phyloP scores from a whole-genome alignment of 2,888 invertebrate species.

The Abscondita cerata region DNA sequence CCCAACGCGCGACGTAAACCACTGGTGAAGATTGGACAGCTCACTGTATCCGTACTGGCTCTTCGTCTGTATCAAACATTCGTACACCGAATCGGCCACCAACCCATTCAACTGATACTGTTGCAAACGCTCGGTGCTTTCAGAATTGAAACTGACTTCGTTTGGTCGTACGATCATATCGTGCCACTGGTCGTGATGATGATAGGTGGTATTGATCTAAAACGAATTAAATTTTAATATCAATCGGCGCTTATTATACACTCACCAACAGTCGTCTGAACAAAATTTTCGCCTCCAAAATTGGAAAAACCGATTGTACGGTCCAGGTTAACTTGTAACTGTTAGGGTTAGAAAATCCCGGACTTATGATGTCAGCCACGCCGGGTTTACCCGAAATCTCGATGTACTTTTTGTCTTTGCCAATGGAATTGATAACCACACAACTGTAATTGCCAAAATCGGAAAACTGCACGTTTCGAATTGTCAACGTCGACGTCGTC shows the following conservation, averaged over 20 bases:
- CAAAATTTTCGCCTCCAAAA: constrained; percentile 69
- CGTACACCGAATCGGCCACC: constrained; percentile 63
- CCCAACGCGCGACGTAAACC: constrained; percentile 59
- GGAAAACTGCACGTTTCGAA: constrained; percentile 65
- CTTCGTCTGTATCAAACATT: constrained; percentile 64
- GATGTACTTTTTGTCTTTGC: constrained; percentile 62
- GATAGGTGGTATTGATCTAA: constrained; percentile 62
- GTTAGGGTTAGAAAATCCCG: constrained; percentile 66
- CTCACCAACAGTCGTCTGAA: constrained; percentile 69
- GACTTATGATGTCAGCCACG: constrained; percentile 68
- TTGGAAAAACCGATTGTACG: constrained; percentile 70
- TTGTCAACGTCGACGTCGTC: constrained; percentile 65
- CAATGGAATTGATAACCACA: constrained; percentile 56
- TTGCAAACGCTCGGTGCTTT: constrained; percentile 55
- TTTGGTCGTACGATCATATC: constrained; percentile 60
- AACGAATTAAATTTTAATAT: constrained; percentile 16
- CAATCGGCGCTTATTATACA: constrained; percentile 12
- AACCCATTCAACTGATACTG: constrained; percentile 61
- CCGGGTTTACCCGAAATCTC: constrained; percentile 71
- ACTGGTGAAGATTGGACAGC: constrained; percentile 63
- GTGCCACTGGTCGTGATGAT: constrained; percentile 63
- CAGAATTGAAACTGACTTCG: constrained; percentile 50
- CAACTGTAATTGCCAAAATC: constrained; percentile 70
- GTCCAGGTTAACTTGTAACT: constrained; percentile 71
- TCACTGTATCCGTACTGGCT: constrained; percentile 66